A percentile compares a stretch with the other conserved stretches of the same genome.
phyloP scores from a whole-genome alignment of 1,140 invertebrate species.

The Zaprionus gabonicus region DNA sequence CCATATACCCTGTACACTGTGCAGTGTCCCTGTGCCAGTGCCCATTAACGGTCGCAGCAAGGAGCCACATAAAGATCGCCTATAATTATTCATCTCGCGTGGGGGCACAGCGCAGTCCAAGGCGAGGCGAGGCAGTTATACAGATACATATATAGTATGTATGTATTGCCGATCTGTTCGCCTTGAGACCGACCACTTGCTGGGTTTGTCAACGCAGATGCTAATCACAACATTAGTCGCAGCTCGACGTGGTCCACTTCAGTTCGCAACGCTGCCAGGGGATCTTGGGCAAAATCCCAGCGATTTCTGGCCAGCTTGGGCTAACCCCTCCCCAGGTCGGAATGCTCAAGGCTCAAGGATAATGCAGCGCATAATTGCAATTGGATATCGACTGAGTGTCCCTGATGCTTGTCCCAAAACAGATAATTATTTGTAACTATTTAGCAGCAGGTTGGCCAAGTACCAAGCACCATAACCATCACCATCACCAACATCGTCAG shows the following conservation, averaged over 20 bases:
- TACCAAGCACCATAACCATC: not conserved
- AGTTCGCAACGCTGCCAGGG: conserved; percentile 21
- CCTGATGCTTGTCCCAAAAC: conserved; percentile 59
- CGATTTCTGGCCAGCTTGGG: conserved; percentile 56
- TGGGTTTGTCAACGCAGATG: conserved; percentile 84
- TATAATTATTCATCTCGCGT: conserved; percentile 84
- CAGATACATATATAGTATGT: not conserved
- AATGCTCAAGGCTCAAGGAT: conserved; percentile 49
- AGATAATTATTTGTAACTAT: conserved; percentile 76
- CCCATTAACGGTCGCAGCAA: conserved; percentile 82
- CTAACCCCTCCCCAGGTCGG: conserved; percentile 55
- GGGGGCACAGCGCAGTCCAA: conserved; percentile 48
- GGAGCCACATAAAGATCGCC: conserved; percentile 80
- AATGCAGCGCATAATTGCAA: conserved; percentile 53
- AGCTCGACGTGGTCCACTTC: conserved; percentile 63
- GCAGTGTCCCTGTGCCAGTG: conserved; percentile 13
- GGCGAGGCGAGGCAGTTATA: conserved; percentile 14
- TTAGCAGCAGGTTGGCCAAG: conserved; percentile 61
- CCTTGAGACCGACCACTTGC: conserved; percentile 77
- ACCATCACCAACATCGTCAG: not conserved
- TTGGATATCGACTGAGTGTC: conserved; percentile 46
- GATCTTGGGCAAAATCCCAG: conserved; percentile 42
- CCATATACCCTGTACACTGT: conserved; percentile 10
- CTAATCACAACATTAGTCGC: conserved; percentile 84
- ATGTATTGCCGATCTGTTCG: conserved; percentile 21